Percentiles rank a stretch among this genome's conserved stretches.
Evolutionary conservation across 2,113 vertebrate species (phyloP).

Genomic region (Columbina picui): DNA sequence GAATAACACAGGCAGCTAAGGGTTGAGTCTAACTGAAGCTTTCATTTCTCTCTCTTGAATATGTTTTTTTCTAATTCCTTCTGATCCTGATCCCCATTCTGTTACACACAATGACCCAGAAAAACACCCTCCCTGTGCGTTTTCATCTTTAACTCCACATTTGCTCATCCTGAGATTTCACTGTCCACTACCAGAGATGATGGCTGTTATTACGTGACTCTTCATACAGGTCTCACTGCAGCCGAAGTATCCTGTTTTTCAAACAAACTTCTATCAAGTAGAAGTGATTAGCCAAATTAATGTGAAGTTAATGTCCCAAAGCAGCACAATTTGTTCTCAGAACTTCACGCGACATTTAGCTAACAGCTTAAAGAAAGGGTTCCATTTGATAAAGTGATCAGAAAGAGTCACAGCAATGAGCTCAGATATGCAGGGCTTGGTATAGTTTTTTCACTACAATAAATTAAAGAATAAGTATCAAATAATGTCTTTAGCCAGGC

Average conservation of each 20-base stretch:
- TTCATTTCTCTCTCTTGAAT: background rate
- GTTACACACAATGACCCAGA: background rate
- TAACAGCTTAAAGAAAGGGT: slow-evolving; percentile 68
- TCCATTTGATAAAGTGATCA: slow-evolving; percentile 57
- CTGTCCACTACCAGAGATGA: background rate
- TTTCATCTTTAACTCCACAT: background rate
- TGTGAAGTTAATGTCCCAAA: slow-evolving; percentile 71
- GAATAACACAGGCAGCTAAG: background rate
- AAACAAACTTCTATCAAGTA: slow-evolving; percentile 69
- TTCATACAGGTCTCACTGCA: slow-evolving; percentile 30
- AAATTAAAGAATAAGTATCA: slow-evolving; percentile 62
- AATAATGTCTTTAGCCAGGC: slow-evolving; percentile 18
- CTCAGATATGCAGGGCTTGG: background rate
- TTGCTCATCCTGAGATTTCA: background rate
- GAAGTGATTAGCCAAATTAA: slow-evolving; percentile 72
- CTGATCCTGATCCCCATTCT: background rate
- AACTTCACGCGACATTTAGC: slow-evolving; percentile 69
- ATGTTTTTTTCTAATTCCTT: background rate
- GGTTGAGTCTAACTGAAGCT: background rate
- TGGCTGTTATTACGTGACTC: background rate
- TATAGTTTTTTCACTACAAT: slow-evolving; percentile 22
- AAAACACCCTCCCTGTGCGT: fast-evolving
- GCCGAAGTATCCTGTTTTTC: slow-evolving; percentile 39
- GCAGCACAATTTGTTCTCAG: slow-evolving; percentile 71
- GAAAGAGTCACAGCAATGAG: slow-evolving; percentile 44